Evolutionary conservation across 2,888 invertebrate genomes (phyloP).

Genomic region (Erebia ligea): DNA sequence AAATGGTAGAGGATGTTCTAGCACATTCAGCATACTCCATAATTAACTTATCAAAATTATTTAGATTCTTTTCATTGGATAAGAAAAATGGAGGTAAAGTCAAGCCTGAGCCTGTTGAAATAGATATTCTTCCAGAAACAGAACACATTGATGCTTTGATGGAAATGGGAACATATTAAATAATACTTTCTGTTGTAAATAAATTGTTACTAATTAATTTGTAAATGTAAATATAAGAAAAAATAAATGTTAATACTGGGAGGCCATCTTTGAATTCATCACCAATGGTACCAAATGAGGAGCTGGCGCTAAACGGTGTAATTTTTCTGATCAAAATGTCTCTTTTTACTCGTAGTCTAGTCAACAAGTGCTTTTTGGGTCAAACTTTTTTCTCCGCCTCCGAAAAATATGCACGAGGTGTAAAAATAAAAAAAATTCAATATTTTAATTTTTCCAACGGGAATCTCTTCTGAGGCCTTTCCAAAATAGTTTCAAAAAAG

Average conservation of each 20-base stretch:
- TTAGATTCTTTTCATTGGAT: constrained; percentile 74
- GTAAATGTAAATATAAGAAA: neutral
- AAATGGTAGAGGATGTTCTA: constrained; percentile 86
- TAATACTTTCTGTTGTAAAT: constrained; percentile 25
- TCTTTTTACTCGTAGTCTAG: no score
- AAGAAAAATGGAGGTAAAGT: constrained; percentile 56
- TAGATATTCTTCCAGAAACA: constrained; percentile 74
- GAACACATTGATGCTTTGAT: constrained; percentile 76
- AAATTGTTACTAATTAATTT: constrained; percentile 1
- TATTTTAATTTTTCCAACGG: no score
- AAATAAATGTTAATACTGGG: neutral
- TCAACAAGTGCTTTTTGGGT: no score
- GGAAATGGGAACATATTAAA: constrained; percentile 66
- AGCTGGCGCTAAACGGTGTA: no score
- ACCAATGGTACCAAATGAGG: neutral
- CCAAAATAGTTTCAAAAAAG: no score
- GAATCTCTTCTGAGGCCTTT: no score
- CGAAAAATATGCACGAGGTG: no score
- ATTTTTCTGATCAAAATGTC: no score
- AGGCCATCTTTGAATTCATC: neutral
- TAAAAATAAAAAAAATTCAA: no score
- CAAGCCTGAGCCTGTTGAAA: constrained; percentile 65
- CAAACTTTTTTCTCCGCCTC: no score
- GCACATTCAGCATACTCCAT: constrained; percentile 87
- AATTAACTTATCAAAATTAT: constrained; percentile 84